phyloP scores from a whole-genome alignment of 2,113 vertebrate genomes.

The Leptobrachium leishanense region DNA sequence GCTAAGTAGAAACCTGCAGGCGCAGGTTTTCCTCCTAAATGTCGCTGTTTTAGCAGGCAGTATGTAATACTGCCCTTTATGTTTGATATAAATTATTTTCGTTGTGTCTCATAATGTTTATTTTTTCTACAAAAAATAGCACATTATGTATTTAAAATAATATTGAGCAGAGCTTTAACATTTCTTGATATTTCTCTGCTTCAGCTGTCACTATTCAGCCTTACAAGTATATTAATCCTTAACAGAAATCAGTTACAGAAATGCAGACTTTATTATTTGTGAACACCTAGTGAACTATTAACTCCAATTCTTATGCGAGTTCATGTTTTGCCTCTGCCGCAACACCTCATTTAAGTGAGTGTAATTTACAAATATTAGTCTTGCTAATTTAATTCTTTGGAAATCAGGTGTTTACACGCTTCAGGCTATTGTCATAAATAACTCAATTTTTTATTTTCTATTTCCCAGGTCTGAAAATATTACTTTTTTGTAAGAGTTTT shows the following conservation, averaged over 20 bases:
- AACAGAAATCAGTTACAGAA: not conserved
- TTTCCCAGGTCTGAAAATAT: not conserved
- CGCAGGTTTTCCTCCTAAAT: too few relatives aligned
- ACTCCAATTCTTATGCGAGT: not conserved
- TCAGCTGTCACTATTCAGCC: too few relatives aligned
- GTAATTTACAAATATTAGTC: constrained; percentile 6
- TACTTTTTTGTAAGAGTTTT: not conserved
- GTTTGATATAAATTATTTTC: too few relatives aligned
- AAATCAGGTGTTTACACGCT: not conserved
- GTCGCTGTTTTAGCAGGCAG: too few relatives aligned
- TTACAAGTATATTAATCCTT: too few relatives aligned
- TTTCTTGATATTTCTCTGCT: too few relatives aligned
- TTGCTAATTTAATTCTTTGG: constrained; percentile 3
- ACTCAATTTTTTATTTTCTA: not conserved
- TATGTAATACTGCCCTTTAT: too few relatives aligned
- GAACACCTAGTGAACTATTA: not conserved
- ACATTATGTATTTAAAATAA: too few relatives aligned
- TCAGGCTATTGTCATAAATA: constrained; percentile 4
- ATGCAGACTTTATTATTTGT: not conserved
- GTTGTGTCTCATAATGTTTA: too few relatives aligned
- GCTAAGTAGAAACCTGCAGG: too few relatives aligned
- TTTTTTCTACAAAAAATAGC: too few relatives aligned
- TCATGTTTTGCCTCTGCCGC: not conserved
- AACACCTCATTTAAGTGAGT: not conserved
- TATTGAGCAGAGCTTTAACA: too few relatives aligned